Evolutionary conservation across 1,140 invertebrate genomes (phyloP).

Genomic region (Diabrotica virgifera): DNA sequence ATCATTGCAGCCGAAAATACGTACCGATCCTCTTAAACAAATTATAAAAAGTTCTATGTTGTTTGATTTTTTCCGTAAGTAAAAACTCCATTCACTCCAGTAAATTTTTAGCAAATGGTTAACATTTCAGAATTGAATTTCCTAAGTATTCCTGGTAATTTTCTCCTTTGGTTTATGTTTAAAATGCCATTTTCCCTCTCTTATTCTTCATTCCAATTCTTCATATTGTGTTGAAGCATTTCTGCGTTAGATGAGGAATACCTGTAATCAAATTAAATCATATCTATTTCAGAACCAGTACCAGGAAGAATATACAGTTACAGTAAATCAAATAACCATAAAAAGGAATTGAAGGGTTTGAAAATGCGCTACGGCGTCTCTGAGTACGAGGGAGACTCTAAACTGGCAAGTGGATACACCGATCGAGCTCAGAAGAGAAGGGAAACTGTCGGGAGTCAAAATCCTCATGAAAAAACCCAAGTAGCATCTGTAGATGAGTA

Average conservation of each 20-base stretch:
- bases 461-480: slow-evolving; percentile 79
- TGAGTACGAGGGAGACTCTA: slow-evolving; percentile 49
- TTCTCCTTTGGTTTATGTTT: no score
- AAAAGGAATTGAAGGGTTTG: slow-evolving; percentile 71
- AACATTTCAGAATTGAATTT: no score
- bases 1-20: no score
- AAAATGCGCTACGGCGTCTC: slow-evolving; percentile 80
- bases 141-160: no score
- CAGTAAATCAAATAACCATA: slow-evolving; percentile 52
- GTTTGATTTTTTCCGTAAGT: no score
- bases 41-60: no score
- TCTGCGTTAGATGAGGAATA: background rate
- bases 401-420: slow-evolving; percentile 57
- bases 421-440: slow-evolving; percentile 77
- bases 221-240: background rate
- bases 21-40: no score
- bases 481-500: slow-evolving; percentile 76
- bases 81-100: no score
- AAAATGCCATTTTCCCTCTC: no score
- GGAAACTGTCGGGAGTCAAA: slow-evolving; percentile 74
- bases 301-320: slow-evolving; percentile 1
- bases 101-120: no score
- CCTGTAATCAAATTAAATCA: background rate
- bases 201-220: background rate
- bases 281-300: slow-evolving; percentile 3